Conservation (phyloP, 2,888 invertebrate genomes). For the Cremastinae sp. region DNA sequence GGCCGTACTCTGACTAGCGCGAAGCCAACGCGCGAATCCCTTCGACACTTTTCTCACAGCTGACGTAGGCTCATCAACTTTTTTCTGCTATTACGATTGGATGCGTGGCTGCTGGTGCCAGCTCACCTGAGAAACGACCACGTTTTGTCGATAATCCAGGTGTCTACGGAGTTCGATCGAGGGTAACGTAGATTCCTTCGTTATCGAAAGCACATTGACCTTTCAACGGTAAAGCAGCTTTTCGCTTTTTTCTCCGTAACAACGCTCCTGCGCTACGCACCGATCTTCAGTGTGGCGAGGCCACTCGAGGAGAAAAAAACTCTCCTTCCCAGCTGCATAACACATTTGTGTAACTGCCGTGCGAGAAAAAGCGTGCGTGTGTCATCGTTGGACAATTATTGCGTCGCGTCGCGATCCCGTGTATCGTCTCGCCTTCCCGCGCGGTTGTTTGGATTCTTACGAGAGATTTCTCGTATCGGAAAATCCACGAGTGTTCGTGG, state of each 20-base stretch:
- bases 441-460: background rate
- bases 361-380: conserved; percentile 20
- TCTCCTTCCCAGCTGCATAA: conserved; percentile 34
- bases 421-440: background rate
- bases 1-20: too few species aligned
- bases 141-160: too few species aligned
- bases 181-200: too few species aligned
- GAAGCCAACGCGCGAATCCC: conserved; percentile 1
- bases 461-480: background rate
- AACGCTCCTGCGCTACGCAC: background rate
- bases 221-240: too few species aligned
- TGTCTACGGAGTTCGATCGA: too few species aligned
- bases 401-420: background rate
- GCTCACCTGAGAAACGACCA: too few species aligned
- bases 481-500: background rate
- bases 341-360: conserved; percentile 33
- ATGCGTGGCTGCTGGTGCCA: too few species aligned
- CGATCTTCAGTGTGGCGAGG: conserved; percentile 2
- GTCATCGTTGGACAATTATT: conserved; percentile 15
- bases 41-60: too few species aligned
- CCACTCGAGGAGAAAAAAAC: conserved; percentile 16
- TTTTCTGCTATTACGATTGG: too few species aligned
- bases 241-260: too few species aligned
- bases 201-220: too few species aligned
- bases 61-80: too few species aligned